These are phyloP conservation scores for Oeneis ivallda DNA, from an alignment of 2,888 invertebrate species.

Conservation along the genomic window DNA sequence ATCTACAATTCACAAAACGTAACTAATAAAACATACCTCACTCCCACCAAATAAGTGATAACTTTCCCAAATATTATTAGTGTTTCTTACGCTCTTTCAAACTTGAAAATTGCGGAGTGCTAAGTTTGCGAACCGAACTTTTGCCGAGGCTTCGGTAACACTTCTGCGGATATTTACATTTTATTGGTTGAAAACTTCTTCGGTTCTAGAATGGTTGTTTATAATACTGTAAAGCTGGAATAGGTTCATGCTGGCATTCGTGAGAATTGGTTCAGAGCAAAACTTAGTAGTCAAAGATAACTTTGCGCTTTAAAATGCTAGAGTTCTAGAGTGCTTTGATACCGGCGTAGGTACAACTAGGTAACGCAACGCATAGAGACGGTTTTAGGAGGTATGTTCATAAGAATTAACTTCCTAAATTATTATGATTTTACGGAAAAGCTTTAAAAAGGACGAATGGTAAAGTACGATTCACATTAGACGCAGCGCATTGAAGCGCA, in stretches of 20 bases:
- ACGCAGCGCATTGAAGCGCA: too few relatives aligned
- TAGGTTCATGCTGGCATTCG: not conserved
- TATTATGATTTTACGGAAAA: too few relatives aligned
- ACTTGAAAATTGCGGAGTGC: constrained; percentile 19
- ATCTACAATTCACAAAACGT: not conserved
- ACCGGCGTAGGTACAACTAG: not conserved
- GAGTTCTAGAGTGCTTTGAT: not conserved
- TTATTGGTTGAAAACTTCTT: constrained; percentile 20
- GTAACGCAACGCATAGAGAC: not conserved
- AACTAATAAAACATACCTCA: not conserved
- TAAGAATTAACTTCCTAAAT: too few relatives aligned
- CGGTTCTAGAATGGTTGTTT: constrained; percentile 11
- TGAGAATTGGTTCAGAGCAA: not conserved
- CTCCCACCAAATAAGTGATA: constrained; percentile 1
- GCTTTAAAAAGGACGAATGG: too few relatives aligned
- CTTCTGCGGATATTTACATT: constrained; percentile 26
- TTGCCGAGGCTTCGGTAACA: constrained; percentile 18
- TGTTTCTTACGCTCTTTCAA: constrained; percentile 18
- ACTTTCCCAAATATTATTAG: constrained; percentile 20
- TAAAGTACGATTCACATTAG: too few relatives aligned
- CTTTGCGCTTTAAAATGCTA: not conserved
- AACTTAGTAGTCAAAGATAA: not conserved
- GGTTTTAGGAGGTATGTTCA: too few relatives aligned
- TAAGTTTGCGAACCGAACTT: constrained; percentile 24
- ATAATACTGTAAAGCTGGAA: constrained; percentile 12